Evolutionary conservation across 2,888 invertebrate genomes (phyloP).

Genomic region (Zygogramma bicolorata): DNA sequence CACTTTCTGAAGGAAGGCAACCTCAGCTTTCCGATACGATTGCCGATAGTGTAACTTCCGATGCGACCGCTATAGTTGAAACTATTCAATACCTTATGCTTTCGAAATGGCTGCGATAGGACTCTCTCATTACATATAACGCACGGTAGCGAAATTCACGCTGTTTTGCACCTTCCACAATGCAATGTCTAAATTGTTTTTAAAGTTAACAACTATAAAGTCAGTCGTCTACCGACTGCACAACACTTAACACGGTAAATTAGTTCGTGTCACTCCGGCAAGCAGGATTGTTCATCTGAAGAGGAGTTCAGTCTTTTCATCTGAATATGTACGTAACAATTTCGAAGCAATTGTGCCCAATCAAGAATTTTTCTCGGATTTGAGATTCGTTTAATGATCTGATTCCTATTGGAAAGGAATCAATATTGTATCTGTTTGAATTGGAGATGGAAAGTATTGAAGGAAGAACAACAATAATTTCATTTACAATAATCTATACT

Average conservation of each 20-base stretch:
- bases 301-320: constrained; percentile 48
- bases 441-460: not conserved
- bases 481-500: no score
- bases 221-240: constrained; percentile 55
- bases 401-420: not conserved
- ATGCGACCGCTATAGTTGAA: not conserved
- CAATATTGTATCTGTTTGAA: not conserved
- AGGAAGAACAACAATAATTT: no score
- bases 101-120: constrained; percentile 24
- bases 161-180: not conserved
- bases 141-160: constrained; percentile 43
- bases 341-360: constrained; percentile 34
- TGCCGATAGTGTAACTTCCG: not conserved
- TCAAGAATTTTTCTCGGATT: constrained; percentile 16
- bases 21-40: not conserved
- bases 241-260: constrained; percentile 60
- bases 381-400: not conserved
- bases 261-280: constrained; percentile 41
- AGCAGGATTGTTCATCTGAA: constrained; percentile 44
- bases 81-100: not conserved
- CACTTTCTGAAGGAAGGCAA: constrained; percentile 23
- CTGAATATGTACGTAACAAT: constrained; percentile 32
- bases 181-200: not conserved
- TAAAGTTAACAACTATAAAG: constrained; percentile 61
- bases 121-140: constrained; percentile 36